Evolutionary conservation across 2,888 invertebrate genomes (phyloP), one percentile per base, ranked within the genome.

Genomic region (Eupithecia tripunctaria): DNA sequence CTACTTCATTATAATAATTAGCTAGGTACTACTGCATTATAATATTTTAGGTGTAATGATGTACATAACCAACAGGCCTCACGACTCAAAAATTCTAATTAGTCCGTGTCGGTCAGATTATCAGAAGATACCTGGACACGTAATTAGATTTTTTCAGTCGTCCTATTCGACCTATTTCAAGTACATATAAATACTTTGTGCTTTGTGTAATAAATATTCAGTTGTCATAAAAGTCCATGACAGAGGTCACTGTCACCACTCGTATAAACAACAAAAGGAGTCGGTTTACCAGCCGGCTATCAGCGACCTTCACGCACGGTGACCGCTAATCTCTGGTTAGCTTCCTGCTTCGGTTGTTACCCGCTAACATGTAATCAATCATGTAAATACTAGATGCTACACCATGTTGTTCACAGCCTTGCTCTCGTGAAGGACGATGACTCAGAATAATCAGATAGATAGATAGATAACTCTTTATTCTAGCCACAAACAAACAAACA

Each of bases 231-330:
- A 12, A 12, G 27, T 60, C 29, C 29, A 18, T 60, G 29, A 60
- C 18, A 60, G 56, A 18, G 60, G 60, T 60, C 60, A 60, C 29
- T 60, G 27, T 29, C 60, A 60, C 27, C 60, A 60, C 15, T 29
- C 60, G 21, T 27, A 18, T 29, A 18, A 60, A 29, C 10, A 29
- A 63, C 63, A 36, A 21, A 36, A 63, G 12, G 18, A n/a, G 3
- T 27, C 60, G 56, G 51, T 51, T 84, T 82, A 90, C 85, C 79
- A 64, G 25, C 21, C 15, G 78, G 85, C 90, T 90, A 89, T 85
- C 86, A 75, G 43, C 83, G 91, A 80, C 92, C 92, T 92, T 92
- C 92, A 92, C 86, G 91, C 85, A 81, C 80, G 81, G 80, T 80
- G 90, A 84, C 80, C 89, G 83, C 87, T 91, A 90, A 92, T 91